Conservation (phyloP, 1,140 invertebrate genomes). For the Lordiphosa stackelbergi region DNA sequence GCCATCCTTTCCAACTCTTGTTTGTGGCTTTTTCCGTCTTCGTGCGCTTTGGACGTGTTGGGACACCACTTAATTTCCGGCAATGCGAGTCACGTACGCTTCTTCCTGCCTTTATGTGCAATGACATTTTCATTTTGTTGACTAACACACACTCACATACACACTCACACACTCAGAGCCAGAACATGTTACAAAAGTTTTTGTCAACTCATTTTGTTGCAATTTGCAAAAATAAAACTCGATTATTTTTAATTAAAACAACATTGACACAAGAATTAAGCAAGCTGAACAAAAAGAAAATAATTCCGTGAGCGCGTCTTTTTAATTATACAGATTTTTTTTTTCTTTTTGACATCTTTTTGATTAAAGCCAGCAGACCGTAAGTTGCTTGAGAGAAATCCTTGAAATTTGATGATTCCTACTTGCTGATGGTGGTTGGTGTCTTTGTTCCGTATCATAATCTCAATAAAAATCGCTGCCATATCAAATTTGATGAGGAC, state of each 20-base stretch:
- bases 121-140: slow-evolving; percentile 68
- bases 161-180: slow-evolving; percentile 18
- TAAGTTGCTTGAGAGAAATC: slow-evolving; percentile 7
- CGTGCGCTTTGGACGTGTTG: slow-evolving; percentile 61
- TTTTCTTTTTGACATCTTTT: neutral
- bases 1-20: slow-evolving; percentile 10
- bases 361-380: slow-evolving; percentile 11
- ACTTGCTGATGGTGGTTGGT: neutral
- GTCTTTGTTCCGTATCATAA: slow-evolving; percentile 35
- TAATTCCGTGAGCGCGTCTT: neutral
- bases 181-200: slow-evolving; percentile 61
- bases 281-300: slow-evolving; percentile 4
- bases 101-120: slow-evolving; percentile 65
- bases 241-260: slow-evolving; percentile 67
- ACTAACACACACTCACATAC: slow-evolving; percentile 35
- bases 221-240: slow-evolving; percentile 57
- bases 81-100: slow-evolving; percentile 67
- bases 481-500: slow-evolving; percentile 42
- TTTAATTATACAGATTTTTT: slow-evolving; percentile 1
- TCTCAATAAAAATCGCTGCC: slow-evolving; percentile 25
- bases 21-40: slow-evolving; percentile 53
- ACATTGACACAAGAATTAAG: slow-evolving; percentile 32
- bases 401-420: slow-evolving; percentile 35
- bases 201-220: slow-evolving; percentile 67
- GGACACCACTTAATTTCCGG: slow-evolving; percentile 67